Evolutionary conservation across 2,888 invertebrate genomes (phyloP).

Genomic region (Gandaritis pyraliata): DNA sequence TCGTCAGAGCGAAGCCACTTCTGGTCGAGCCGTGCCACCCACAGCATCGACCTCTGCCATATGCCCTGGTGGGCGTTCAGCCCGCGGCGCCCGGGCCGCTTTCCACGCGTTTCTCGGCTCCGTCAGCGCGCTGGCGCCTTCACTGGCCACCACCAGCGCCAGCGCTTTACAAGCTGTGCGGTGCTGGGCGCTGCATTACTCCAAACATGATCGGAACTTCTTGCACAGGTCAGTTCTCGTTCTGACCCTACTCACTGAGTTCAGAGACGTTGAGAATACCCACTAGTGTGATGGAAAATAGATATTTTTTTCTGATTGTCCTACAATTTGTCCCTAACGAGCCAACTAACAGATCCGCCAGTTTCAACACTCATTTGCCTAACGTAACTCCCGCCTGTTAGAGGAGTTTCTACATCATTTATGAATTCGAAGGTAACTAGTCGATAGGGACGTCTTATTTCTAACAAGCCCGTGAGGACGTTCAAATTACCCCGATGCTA

Average conservation of each 20-base stretch:
- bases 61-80: conserved; percentile 71
- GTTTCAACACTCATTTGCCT: no score
- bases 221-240: conserved; percentile 86
- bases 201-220: conserved; percentile 95
- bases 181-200: conserved; percentile 96
- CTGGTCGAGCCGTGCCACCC: conserved; percentile 46
- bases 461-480: no score
- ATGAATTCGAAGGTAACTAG: no score
- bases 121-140: conserved; percentile 95
- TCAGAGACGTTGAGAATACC: no score
- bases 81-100: conserved; percentile 83
- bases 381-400: no score
- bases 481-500: no score
- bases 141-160: conserved; percentile 93
- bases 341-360: no score
- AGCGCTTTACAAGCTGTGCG: conserved; percentile 96
- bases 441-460: no score
- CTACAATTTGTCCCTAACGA: no score
- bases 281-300: no score
- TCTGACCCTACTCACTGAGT: neutral
- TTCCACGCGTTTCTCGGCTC: conserved; percentile 95
- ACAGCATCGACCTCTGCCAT: conserved; percentile 67
- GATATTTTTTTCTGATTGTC: no score
- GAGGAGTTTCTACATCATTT: no score
- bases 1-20: neutral